Base-by-base conservation (phyloP, 2,113 vertebrate genomes). In the Artemisiospiza belli region DNA sequence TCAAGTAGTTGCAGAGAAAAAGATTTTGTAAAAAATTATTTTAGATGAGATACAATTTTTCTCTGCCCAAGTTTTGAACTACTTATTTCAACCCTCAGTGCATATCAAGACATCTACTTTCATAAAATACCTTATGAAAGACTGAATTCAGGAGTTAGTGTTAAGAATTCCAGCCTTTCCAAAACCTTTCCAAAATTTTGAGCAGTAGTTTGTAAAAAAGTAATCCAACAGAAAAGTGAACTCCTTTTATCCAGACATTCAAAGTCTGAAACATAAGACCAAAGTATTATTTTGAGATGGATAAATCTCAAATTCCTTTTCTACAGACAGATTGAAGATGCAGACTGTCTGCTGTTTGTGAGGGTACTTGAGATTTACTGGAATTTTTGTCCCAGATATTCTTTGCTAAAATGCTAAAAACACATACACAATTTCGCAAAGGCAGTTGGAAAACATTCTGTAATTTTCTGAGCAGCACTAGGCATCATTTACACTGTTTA, bases 401-500 rank as follows among this genome's bases (percentile, higher is more conserved):
- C 57, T 63, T 58, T 76, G 41, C 70, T 92, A 69, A 89, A 87
- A 85, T 51, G 66, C 62, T 90, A 47, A 75, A 83, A 83, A 27
- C 23, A n/a, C 28, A 64, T 5, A 11, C 7, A 51, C 39, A 69
- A 43, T 46, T 92, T 92, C 63, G 76, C n/a, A 66, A 18, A 74
- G 37, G 72, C 69, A 77, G 33, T 33, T 76, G 84, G 70, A 73
- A 96, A 92, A 69, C 37, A 49, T 82, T 91, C 85, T 73, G 54
- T 69, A 62, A 69, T 85, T 87, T 91, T 79, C 70, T 80, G 67
- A 81, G 37, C 59, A 74, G 83, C 1, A 78, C 59, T 8, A 90
- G 88, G 87, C 87, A 94, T 64, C 89, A 69, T 66, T 95, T 75
- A 59, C 66, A 3, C 91, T 88, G 82, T 76, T 94, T 82, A 91